phyloP scores from a whole-genome alignment of 2,888 invertebrate species.

The Drosophila anomelani region DNA sequence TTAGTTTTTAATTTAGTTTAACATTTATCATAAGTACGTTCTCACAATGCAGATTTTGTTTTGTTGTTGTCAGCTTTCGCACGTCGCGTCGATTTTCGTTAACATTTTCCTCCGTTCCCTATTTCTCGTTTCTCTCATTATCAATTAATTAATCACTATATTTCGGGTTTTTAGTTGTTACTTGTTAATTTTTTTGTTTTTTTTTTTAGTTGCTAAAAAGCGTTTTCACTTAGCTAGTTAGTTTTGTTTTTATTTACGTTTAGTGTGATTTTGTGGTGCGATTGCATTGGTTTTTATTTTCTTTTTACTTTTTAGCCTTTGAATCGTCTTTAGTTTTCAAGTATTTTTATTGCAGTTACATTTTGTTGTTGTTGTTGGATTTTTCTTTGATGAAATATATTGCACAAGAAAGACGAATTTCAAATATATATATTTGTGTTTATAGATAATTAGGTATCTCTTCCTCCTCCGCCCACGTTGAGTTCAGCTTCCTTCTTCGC shows the following conservation, averaged over 20 bases:
- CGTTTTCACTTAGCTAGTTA: slow-evolving; percentile 29
- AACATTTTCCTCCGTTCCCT: slow-evolving; percentile 5
- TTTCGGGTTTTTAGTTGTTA: slow-evolving; percentile 13
- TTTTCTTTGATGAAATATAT: slow-evolving; percentile 59
- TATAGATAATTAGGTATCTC: slow-evolving; percentile 32
- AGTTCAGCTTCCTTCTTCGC: slow-evolving; percentile 43
- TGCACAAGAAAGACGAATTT: slow-evolving; percentile 58
- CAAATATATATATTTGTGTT: slow-evolving; percentile 37
- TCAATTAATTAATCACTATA: slow-evolving; percentile 32
- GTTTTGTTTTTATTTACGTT: slow-evolving; percentile 2
- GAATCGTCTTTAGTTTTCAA: slow-evolving; percentile 35
- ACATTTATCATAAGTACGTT: slow-evolving; percentile 79
- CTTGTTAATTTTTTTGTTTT: slow-evolving; percentile 17
- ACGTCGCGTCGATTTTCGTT: slow-evolving; percentile 40
- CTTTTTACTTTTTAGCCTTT: slow-evolving; percentile 24
- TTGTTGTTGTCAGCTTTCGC: slow-evolving; percentile 42
- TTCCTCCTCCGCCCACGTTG: slow-evolving; percentile 3
- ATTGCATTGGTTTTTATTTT: slow-evolving; percentile 15
- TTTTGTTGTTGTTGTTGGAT: slow-evolving; percentile 4
- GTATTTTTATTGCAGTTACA: slow-evolving; percentile 26
- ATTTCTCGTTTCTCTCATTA: slow-evolving; percentile 17
- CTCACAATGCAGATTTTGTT: slow-evolving; percentile 67
- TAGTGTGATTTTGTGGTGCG: slow-evolving; percentile 41
- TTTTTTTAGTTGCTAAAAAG: slow-evolving; percentile 68
- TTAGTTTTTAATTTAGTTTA: slow-evolving; percentile 56